A percentile compares a stretch with the other conserved stretches of the same genome.
Evolutionary conservation across 1,140 invertebrate species (phyloP).

Genomic region (Stratiolaelaps scimitus): DNA sequence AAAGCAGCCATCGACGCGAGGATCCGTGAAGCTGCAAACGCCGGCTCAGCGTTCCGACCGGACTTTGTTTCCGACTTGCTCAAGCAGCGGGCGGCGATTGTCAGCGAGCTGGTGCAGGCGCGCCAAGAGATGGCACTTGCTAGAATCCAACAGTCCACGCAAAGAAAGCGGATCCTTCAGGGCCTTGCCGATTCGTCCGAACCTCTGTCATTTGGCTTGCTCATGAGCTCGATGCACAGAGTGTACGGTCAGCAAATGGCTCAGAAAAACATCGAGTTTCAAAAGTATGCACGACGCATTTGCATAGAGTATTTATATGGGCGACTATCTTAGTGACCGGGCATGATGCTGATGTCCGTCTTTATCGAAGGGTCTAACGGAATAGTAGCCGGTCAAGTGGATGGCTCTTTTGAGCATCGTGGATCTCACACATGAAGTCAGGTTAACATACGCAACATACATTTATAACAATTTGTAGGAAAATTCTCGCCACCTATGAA

Average conservation of each 20-base stretch:
- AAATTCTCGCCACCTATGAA: not conserved
- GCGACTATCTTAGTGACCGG: too few species aligned
- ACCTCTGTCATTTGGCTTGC: not conserved
- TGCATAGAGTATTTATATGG: too few species aligned
- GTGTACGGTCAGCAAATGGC: constrained; percentile 3
- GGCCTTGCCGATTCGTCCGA: not conserved
- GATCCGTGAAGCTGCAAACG: not conserved
- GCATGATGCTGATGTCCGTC: too few species aligned
- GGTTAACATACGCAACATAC: too few species aligned
- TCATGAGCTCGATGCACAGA: not conserved
- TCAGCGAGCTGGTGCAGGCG: not conserved
- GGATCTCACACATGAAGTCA: too few species aligned
- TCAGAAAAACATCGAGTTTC: not conserved
- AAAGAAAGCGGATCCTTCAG: not conserved
- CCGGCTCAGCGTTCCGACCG: not conserved
- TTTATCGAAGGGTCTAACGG: too few species aligned
- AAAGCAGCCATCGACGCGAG: not conserved
- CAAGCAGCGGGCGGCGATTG: not conserved
- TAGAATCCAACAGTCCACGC: not conserved
- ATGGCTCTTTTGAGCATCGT: too few species aligned
- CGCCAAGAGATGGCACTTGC: not conserved
- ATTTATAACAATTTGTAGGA: too few species aligned
- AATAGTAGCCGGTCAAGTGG: too few species aligned
- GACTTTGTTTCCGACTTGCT: not conserved
- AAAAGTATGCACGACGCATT: not conserved